Evolutionary conservation across 53 echinoderm and acorn worm species (phyloP).

Genomic region (Crossaster papposus): DNA sequence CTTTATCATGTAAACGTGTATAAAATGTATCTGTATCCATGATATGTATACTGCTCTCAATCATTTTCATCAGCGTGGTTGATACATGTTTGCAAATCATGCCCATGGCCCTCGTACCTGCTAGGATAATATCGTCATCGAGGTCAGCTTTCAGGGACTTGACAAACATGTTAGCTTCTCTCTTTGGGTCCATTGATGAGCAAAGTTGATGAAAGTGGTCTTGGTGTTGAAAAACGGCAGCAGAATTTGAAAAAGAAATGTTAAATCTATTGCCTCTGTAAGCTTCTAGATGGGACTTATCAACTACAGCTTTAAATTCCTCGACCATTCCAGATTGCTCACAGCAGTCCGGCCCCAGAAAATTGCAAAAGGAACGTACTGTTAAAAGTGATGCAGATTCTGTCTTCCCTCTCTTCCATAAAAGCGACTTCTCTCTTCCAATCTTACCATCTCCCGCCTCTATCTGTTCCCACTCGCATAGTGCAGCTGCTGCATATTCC

Average conservation of each 20-base stretch:
- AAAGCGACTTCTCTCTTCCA: not conserved
- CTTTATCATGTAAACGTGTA: conserved; percentile 47
- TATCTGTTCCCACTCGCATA: conserved; percentile 67
- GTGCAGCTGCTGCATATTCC: conserved; percentile 51
- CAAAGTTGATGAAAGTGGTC: conserved; percentile 59
- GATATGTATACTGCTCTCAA: conserved; percentile 54
- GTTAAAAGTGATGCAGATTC: conserved; percentile 53
- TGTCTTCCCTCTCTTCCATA: conserved; percentile 50
- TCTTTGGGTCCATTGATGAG: conserved; percentile 51
- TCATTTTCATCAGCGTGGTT: conserved; percentile 62
- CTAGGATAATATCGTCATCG: conserved; percentile 53
- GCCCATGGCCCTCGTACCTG: conserved; percentile 69
- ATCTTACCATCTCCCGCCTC: conserved; percentile 48
- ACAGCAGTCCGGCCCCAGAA: conserved; percentile 59
- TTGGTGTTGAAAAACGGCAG: conserved; percentile 63
- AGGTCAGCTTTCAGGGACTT: conserved; percentile 58
- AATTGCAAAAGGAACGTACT: conserved; percentile 60
- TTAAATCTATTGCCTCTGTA: conserved; percentile 68
- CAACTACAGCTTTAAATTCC: conserved; percentile 52
- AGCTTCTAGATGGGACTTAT: conserved; percentile 48
- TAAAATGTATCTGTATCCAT: conserved; percentile 67
- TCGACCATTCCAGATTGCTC: conserved; percentile 66
- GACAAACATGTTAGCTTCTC: conserved; percentile 63
- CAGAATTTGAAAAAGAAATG: conserved; percentile 64
- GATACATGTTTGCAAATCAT: conserved; percentile 45